Percentiles rank a stretch among this genome's conserved stretches.
phyloP scores from a whole-genome alignment of 2,797 vertebrate genomes.

The Hafferia zeledoni region DNA sequence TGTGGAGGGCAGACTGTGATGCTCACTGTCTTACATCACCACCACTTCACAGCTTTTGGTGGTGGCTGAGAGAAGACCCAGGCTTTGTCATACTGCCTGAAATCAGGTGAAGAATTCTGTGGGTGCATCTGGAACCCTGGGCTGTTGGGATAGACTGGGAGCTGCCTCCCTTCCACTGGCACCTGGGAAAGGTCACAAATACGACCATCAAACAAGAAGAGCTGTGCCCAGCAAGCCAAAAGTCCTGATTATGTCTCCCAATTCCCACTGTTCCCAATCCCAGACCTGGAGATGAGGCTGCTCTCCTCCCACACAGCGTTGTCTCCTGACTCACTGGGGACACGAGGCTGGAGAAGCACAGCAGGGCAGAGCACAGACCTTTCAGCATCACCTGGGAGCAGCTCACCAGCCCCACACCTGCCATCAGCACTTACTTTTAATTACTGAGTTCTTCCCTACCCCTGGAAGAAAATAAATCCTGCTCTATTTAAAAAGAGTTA shows the following conservation, averaged over 20 bases:
- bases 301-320: neutral
- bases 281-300: neutral
- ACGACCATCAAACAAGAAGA: neutral
- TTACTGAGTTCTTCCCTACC: neutral
- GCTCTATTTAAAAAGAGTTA: slow-evolving; percentile 47
- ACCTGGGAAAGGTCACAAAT: neutral
- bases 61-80: neutral
- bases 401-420: neutral
- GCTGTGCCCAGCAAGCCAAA: neutral
- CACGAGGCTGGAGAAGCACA: neutral
- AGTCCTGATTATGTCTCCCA: neutral
- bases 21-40: neutral
- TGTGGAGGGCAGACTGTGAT: neutral
- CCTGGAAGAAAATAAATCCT: neutral
- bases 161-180: neutral
- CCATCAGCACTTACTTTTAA: slow-evolving; percentile 2
- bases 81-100: neutral
- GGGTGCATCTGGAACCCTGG: neutral
- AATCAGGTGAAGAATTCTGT: neutral
- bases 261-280: neutral
- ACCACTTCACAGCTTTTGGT: neutral
- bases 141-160: accelerated
- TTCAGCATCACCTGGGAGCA: neutral
- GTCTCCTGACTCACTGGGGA: neutral
- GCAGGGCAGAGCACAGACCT: neutral